These are phyloP conservation scores for Bubo scandiacus DNA, from an alignment of 2,113 vertebrate species.

Conservation along the genomic window DNA sequence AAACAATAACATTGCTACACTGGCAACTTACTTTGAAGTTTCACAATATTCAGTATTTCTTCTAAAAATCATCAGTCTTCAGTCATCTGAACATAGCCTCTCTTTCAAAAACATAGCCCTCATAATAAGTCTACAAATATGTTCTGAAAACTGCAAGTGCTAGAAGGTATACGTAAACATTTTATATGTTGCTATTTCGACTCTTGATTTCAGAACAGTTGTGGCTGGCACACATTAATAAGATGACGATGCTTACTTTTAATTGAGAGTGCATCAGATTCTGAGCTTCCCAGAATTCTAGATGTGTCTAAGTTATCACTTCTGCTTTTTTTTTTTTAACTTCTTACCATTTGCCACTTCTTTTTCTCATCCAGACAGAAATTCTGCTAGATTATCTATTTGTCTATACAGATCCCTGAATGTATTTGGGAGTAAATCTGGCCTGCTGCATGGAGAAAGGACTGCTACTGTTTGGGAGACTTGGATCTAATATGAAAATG, in stretches of 20 bases:
- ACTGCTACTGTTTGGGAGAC: background rate
- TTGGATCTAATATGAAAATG: background rate
- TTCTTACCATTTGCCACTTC: accelerated
- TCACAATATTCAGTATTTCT: background rate
- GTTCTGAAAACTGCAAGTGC: background rate
- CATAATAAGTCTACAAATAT: background rate
- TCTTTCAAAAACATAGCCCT: background rate
- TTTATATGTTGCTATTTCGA: background rate
- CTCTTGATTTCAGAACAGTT: background rate
- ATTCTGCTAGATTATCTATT: background rate
- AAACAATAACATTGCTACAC: background rate
- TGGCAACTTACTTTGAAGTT: background rate
- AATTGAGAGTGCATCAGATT: background rate
- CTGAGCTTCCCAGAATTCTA: background rate
- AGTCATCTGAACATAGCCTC: background rate
- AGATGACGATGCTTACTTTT: background rate
- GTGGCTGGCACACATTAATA: background rate
- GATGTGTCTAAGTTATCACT: background rate
- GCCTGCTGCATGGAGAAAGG: background rate
- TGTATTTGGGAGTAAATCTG: background rate
- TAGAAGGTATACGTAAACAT: background rate
- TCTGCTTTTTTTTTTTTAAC: background rate
- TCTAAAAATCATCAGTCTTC: background rate
- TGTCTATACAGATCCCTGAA: background rate
- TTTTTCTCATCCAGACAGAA: background rate